These are phyloP conservation scores for Drosophila guanche DNA, from an alignment of 1,140 invertebrate species.

Conservation along the genomic window DNA sequence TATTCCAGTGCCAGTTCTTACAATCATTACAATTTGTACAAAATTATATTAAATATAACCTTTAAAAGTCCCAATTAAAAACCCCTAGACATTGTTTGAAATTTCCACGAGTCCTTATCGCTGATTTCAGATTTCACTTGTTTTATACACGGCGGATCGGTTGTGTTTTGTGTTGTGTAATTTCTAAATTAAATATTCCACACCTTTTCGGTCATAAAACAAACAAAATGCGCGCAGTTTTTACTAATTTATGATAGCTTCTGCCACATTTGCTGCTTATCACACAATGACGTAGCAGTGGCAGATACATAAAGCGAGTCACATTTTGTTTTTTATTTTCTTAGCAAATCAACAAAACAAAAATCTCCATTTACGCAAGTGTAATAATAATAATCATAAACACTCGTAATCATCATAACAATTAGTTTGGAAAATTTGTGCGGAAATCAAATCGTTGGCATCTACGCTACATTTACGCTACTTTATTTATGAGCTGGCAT, in stretches of 20 bases:
- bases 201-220: constrained; percentile 23
- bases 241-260: constrained; percentile 12
- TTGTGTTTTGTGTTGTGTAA: background rate
- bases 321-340: constrained; percentile 31
- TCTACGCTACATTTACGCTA: background rate
- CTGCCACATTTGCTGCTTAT: constrained; percentile 28
- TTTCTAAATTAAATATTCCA: constrained; percentile 35
- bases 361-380: constrained; percentile 27
- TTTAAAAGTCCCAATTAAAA: background rate
- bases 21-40: background rate
- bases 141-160: constrained; percentile 1
- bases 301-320: constrained; percentile 32
- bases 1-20: too few species aligned
- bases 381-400: constrained; percentile 26
- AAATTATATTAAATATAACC: background rate
- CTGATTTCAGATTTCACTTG: background rate
- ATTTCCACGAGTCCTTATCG: constrained; percentile 18
- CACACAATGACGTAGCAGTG: constrained; percentile 52
- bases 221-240: background rate
- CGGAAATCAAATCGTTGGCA: constrained; percentile 35
- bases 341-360: constrained; percentile 9
- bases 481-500: constrained; percentile 14
- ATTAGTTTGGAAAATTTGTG: constrained; percentile 34
- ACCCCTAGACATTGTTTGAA: constrained; percentile 8
- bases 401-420: constrained; percentile 10